Evolutionary conservation across 2,888 invertebrate genomes (phyloP), one percentile per base, ranked within the genome.

Genomic region (Aporophyla lueneburgensis): DNA sequence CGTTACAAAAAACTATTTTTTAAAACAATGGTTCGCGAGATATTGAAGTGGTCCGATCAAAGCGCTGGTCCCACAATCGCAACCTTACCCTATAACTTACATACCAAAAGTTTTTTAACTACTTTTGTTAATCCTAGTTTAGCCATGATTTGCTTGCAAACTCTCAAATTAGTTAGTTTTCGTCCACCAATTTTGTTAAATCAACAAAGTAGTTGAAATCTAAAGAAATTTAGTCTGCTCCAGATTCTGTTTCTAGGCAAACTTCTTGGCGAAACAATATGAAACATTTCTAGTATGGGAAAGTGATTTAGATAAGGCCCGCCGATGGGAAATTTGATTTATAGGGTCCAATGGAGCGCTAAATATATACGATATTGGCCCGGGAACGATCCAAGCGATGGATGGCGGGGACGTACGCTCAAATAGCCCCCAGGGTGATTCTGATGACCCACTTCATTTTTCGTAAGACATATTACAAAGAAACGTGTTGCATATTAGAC

Each of bases 271-370:
- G 66, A 77, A 80, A 77, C 69, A 78, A 80, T 80, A 75, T 76
- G 66, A 73, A 59, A 66, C 66, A 63, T 74, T 67, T 51, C 51
- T 53, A 72, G 78, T 70, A 78, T 88, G 73, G 78, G 67, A 78
- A 84, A 86, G 66, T 80, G 76, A 80, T 86, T 87, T 80, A 83
- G 84, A 81, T 87, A 86, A 78, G 66, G 66, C 27, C 46, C 33
- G 67, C 58, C 76, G 76, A 78, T 78, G 76, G 78, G 40, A 83
- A 84, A 87, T 86, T 81, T 87, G 86, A 86, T 86, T 87, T 87
- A 86, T 78, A 66, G 69, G 68, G 79, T 78, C 80, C 78, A 87
- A 81, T 86, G 81, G 81, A 86, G 75, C 84, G 77, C 72, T 79
- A 81, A 87, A 86, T 81, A 78, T 85, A 87, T 81, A 83, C 81